Base-by-base conservation (phyloP, 2,797 vertebrate species). In the Oceanodroma leucorhoa region DNA sequence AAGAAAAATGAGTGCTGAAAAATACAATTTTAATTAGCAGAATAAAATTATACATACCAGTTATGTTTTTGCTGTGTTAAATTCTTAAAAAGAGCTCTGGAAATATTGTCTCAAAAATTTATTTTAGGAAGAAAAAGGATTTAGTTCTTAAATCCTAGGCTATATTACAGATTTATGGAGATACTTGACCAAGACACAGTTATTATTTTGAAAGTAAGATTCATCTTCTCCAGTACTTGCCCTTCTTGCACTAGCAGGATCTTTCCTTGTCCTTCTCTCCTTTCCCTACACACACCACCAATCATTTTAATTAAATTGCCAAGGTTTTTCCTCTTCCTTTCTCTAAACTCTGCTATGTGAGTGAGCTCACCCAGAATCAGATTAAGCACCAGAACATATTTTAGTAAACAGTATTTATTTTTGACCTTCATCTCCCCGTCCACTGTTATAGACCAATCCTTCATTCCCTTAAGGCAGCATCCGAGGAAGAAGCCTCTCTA, bases 261-360 rank as follows among this genome's bases (percentile, higher is more conserved):
- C 60, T 86, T 95, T 90, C 78, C 58, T 92, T 80, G 65, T 83
- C 79, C 61, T 93, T 90, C 41, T 87, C 30, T 60, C 67, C 45
- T 86, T 94, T 87, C n/a, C n/a, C 51, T 91, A 48, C 64, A 80
- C 36, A 86, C 12, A 62, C 30, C 48, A 95, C 77, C 61, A 79
- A 81, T 91, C 82, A 94, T 75, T 95, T 87, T 90, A 91, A 89
- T 91, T 88, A 91, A 90, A 80, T 87, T 90, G 50, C 92, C 93
- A 95, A 77, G 76, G 43, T 62, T 93, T 96, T 94, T 51, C 48
- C 50, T 78, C 14, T 73, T 85, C n/a, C 34, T 80, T 93, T 78
- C 67, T 92, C 55, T 81, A 81, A 91, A 85, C 30, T 88, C 65
- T 73, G 24, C 72, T 67, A 7, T 76, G n/a, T 51, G 69, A 89